These are phyloP conservation scores for Climacteris rufus DNA, from an alignment of 2,113 vertebrate species.

Conservation along the genomic window DNA sequence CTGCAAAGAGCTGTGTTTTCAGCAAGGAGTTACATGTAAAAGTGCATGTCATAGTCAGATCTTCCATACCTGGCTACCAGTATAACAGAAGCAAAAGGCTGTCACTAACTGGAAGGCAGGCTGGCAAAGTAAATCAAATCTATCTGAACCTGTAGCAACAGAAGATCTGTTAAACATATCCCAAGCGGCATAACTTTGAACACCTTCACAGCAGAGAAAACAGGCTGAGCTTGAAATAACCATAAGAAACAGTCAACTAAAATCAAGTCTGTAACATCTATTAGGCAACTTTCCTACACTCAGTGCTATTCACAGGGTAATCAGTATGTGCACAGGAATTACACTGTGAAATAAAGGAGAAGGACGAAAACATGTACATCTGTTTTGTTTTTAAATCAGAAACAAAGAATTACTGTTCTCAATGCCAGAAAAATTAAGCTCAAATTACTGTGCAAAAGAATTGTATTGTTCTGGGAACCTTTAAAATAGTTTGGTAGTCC, in stretches of 20 bases:
- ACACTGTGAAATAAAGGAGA: background rate
- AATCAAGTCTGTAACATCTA: background rate
- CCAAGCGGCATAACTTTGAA: background rate
- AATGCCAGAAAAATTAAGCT: background rate
- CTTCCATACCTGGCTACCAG: background rate
- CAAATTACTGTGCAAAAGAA: background rate
- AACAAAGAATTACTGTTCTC: background rate
- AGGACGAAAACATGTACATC: background rate
- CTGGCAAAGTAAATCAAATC: background rate
- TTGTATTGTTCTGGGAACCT: background rate
- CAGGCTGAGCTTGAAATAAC: background rate
- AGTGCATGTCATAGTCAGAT: background rate
- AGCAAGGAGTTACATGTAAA: background rate
- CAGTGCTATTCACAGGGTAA: background rate
- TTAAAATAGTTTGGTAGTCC: background rate
- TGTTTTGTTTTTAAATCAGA: background rate
- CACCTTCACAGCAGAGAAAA: background rate
- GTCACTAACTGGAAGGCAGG: background rate
- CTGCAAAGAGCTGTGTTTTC: background rate
- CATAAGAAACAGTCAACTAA: background rate
- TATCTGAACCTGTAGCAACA: background rate
- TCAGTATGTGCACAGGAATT: background rate
- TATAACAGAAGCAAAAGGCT: background rate
- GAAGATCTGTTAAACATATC: background rate
- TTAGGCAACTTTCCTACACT: background rate